Evolutionary conservation across 2,888 invertebrate genomes (phyloP).

Genomic region (Steinernema hermaphroditum): DNA sequence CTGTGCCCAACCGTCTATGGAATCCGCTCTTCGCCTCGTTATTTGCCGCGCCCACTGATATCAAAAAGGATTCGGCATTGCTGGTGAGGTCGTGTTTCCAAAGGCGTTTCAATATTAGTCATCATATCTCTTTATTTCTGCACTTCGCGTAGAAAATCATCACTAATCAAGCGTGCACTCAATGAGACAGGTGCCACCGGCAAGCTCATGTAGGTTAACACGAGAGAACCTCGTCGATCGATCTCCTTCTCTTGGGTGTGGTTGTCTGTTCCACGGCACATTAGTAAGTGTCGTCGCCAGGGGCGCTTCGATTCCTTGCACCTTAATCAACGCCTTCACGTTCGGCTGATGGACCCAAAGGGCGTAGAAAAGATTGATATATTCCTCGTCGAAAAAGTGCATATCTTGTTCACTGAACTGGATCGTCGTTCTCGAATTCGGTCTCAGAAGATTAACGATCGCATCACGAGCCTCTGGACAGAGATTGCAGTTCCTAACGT

Average conservation of each 20-base stretch:
- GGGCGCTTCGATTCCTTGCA: background rate
- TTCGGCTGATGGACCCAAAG: background rate
- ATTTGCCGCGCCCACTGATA: too few relatives aligned
- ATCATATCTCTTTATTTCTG: too few relatives aligned
- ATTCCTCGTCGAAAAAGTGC: background rate
- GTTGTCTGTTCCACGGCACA: slow-evolving; percentile 1
- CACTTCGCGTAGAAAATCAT: too few relatives aligned
- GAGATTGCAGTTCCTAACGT: background rate
- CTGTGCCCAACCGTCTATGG: too few relatives aligned
- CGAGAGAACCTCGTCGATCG: background rate
- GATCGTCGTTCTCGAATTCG: background rate
- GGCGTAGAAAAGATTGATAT: background rate
- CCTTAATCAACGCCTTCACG: background rate
- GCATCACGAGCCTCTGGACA: background rate
- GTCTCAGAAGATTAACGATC: background rate
- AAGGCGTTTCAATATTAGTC: too few relatives aligned
- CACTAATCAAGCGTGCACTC: background rate
- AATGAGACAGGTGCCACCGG: background rate
- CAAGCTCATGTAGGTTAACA: background rate
- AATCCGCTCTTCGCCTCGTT: too few relatives aligned
- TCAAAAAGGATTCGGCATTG: too few relatives aligned
- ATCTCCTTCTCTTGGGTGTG: background rate
- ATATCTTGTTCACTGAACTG: background rate
- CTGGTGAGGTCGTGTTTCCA: too few relatives aligned
- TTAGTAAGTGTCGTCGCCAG: background rate